Percentiles rank a stretch among this genome's conserved stretches.
Evolutionary conservation across 2,113 vertebrate genomes (phyloP).

Genomic region (Melanotaenia duboulayi): DNA sequence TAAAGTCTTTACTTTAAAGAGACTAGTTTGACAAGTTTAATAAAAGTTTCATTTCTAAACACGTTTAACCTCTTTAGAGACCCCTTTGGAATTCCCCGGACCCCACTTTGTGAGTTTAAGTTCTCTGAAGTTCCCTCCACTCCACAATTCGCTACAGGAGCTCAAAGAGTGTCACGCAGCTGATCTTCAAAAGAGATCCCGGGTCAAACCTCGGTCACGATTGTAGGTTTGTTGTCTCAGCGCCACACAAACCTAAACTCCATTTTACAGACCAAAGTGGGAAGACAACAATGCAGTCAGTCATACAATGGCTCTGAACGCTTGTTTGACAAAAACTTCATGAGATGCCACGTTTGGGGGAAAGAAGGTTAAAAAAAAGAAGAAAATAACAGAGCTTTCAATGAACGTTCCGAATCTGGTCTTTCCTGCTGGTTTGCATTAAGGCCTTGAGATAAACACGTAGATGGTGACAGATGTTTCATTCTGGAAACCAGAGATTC

Average conservation of each 20-base stretch:
- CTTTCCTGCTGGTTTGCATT: conserved; percentile 58
- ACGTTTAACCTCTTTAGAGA: not conserved
- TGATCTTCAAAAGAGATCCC: conserved; percentile 46
- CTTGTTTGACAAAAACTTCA: conserved; percentile 39
- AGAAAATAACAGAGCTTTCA: not conserved
- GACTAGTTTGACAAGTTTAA: too few species aligned
- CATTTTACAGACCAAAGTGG: conserved; percentile 60
- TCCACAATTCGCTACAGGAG: conserved; percentile 9
- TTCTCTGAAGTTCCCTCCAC: not conserved
- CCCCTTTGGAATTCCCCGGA: conserved; percentile 6
- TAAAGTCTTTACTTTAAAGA: too few species aligned
- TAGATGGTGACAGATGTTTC: conserved; percentile 69
- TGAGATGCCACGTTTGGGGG: too few species aligned
- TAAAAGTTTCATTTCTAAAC: too few species aligned
- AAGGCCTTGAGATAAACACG: conserved; percentile 64
- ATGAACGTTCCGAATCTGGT: not conserved
- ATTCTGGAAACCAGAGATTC: conserved; percentile 60
- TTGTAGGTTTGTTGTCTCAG: conserved; percentile 70
- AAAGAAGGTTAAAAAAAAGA: not conserved
- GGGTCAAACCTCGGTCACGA: conserved; percentile 75
- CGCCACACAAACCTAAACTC: conserved; percentile 61
- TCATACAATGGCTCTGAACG: conserved; percentile 35
- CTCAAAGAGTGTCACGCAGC: conserved; percentile 44
- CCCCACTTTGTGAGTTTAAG: not conserved
- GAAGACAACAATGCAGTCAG: conserved; percentile 55